Base-by-base conservation (phyloP, 2,888 invertebrate genomes). In the Alitta virens region DNA sequence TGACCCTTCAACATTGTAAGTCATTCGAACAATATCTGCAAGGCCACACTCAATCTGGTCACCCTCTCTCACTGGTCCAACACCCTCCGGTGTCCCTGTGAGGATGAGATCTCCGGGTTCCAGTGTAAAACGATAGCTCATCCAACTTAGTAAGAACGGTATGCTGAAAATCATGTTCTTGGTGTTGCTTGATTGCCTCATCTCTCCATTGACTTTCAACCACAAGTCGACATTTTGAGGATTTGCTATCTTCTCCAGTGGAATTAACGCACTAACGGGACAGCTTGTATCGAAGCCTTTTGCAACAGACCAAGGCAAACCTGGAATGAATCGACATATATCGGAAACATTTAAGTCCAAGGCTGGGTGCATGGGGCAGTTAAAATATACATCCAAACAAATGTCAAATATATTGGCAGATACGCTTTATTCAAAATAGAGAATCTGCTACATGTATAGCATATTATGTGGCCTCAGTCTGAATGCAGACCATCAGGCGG, bases 261-360 rank as follows among this genome's bases (percentile, higher is more conserved):
- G 80, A 70, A 91, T 86, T 68, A 90, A 88, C 12, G 82, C 75
- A 53, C 90, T 88, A 0, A 91, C 87, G 1, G 91, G 91, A 66
- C 90, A 90, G 0, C 90, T 86, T 0, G 90, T 89, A 77, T 91
- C 91, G 74, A 91, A 91, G 1, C 89, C 88, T 82, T 91, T 91
- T 1, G 89, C 89, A 56, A 91, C 75, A 16, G 85, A 85, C 91
- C 91, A 91, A 0, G 91, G 89, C 38, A 86, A 84, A 0, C 90
- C 90, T 64, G 33, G n/a, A 33, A 33, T 33, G 33, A 33, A 33
- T 33, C 5, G 12, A 7, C 33, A 33, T 12, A 33, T 7, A 33
- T 33, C n/a, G n/a, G n/a, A n/a, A n/a, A n/a, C n/a, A n/a, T n/a
- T n/a, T n/a, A n/a, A n/a, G n/a, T n/a, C n/a, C n/a, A n/a, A n/a